A percentile compares a stretch with the other conserved stretches of the same genome.
Evolutionary conservation across 2,888 invertebrate species (phyloP).

Genomic region (Perizoma affinitatum): DNA sequence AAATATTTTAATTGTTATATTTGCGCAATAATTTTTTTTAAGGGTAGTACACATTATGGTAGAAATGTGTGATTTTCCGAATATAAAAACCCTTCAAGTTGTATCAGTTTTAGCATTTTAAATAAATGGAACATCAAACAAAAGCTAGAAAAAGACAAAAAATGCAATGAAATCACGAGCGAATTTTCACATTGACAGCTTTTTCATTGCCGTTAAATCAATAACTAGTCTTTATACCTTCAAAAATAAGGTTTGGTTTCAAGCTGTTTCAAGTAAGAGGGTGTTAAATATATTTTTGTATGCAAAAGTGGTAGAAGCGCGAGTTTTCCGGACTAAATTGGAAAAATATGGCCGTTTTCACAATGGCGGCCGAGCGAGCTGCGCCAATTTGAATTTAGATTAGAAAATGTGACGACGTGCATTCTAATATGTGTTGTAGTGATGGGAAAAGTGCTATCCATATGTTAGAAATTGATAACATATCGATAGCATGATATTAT

Average conservation of each 20-base stretch:
- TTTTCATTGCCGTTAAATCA: constrained; percentile 18
- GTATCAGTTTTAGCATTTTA: constrained; percentile 37
- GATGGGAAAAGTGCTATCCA: constrained; percentile 40
- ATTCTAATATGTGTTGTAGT: constrained; percentile 74
- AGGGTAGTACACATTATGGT: no score
- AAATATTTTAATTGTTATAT: no score
- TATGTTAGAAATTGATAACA: constrained; percentile 1
- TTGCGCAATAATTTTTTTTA: no score
- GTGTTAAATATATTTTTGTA: constrained; percentile 39
- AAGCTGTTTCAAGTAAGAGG: no score
- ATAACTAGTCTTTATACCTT: constrained; percentile 8
- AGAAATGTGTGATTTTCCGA: neutral
- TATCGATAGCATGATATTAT: neutral
- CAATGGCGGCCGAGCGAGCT: constrained; percentile 66
- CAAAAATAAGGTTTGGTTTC: constrained; percentile 35
- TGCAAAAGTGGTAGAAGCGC: constrained; percentile 59
- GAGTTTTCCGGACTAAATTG: constrained; percentile 78
- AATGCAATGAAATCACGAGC: constrained; percentile 56
- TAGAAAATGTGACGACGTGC: constrained; percentile 80
- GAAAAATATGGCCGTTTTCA: constrained; percentile 79
- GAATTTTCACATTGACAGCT: constrained; percentile 53
- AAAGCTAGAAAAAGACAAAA: constrained; percentile 57
- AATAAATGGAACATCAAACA: constrained; percentile 51
- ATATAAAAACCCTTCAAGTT: neutral
- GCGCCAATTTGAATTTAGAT: constrained; percentile 83